Percentiles rank a stretch among this genome's conserved stretches.
Conservation (phyloP, 2,888 invertebrate genomes). For the Nymphalis urticae region DNA sequence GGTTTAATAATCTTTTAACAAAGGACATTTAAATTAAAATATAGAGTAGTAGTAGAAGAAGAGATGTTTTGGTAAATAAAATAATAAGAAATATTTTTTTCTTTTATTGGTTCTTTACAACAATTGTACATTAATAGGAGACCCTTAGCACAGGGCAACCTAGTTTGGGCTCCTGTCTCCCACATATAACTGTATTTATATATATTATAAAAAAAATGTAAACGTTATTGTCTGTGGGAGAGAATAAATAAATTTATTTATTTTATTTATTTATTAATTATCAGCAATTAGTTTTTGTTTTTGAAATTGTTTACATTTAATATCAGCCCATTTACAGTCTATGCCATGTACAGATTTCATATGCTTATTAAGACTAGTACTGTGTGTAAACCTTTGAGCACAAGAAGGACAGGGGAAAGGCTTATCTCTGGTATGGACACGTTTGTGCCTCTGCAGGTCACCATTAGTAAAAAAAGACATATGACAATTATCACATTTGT, state of each 20-base stretch:
- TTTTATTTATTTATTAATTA: too few species aligned
- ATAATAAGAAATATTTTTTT: slow-evolving; percentile 15
- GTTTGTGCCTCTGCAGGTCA: slow-evolving; percentile 63
- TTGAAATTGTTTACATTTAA: slow-evolving; percentile 41
- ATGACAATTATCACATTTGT: slow-evolving; percentile 64
- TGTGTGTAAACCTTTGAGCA: slow-evolving; percentile 66
- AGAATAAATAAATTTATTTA: too few species aligned
- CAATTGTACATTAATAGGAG: background rate
- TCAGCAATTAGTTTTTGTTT: slow-evolving; percentile 7
- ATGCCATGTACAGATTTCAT: slow-evolving; percentile 69
- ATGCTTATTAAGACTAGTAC: slow-evolving; percentile 74
- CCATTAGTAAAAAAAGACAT: slow-evolving; percentile 63
- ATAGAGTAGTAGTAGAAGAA: slow-evolving; percentile 27
- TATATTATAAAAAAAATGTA: too few species aligned
- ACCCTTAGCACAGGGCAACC: too few species aligned
- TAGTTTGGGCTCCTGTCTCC: too few species aligned
- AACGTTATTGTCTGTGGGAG: too few species aligned
- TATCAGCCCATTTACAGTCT: slow-evolving; percentile 66
- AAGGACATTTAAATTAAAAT: slow-evolving; percentile 28
- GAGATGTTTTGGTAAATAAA: slow-evolving; percentile 35
- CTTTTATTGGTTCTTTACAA: slow-evolving; percentile 19
- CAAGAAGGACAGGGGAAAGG: slow-evolving; percentile 70
- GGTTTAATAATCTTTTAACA: slow-evolving; percentile 31
- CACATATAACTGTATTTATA: too few species aligned
- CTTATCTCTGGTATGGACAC: slow-evolving; percentile 71